Conservation (phyloP, 2,113 vertebrate species). For the Percina caprodes region DNA sequence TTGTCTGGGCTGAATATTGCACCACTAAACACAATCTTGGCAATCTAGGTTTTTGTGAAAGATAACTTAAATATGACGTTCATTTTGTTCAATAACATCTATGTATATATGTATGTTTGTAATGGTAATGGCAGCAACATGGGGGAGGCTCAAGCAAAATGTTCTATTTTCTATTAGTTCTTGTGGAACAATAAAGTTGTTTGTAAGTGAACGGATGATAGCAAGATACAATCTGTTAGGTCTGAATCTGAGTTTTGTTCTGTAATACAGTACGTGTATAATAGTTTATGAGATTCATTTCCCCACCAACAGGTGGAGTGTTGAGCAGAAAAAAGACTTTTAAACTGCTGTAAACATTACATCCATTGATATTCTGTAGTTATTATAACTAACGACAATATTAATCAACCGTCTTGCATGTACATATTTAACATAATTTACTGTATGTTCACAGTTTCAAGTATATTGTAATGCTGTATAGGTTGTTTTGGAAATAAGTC, state of each 20-base stretch:
- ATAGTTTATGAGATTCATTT: neutral
- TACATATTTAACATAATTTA: neutral
- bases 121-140: too few species aligned
- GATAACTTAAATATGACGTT: neutral
- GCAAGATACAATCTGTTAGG: neutral
- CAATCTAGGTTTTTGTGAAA: neutral
- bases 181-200: too few species aligned
- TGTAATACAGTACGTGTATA: neutral
- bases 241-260: too few species aligned
- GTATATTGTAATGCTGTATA: constrained; percentile 7
- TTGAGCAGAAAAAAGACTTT: neutral
- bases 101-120: too few species aligned
- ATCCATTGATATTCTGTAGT: neutral
- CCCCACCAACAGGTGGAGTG: neutral
- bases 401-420: neutral
- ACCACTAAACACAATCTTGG: neutral
- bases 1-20: neutral
- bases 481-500: neutral
- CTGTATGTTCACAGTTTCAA: neutral
- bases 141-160: too few species aligned
- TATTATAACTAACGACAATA: neutral
- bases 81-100: too few species aligned
- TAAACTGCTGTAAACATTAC: neutral
- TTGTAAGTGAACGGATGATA: too few species aligned
- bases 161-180: too few species aligned